A percentile compares a stretch with the other conserved stretches of the same genome.
Conservation (phyloP, 2,797 vertebrate species). For the Carduelis carduelis region DNA sequence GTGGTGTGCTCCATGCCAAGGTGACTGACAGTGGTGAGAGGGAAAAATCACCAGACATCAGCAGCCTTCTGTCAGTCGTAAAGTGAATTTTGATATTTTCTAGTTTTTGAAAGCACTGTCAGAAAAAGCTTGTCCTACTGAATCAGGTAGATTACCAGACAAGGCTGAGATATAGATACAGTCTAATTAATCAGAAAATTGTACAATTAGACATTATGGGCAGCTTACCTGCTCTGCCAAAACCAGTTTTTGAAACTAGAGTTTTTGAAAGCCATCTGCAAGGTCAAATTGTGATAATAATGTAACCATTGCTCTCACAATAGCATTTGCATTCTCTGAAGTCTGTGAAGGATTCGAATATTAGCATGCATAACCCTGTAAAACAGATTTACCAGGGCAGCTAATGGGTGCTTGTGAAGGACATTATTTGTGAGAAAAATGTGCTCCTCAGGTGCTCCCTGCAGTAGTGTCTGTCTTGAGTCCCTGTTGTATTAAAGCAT, state of each 20-base stretch:
- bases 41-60: neutral
- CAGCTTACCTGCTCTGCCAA: neutral
- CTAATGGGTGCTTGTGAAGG: neutral
- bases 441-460: neutral
- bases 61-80: neutral
- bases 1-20: neutral
- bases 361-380: neutral
- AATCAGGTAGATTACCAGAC: neutral
- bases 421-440: neutral
- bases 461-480: neutral
- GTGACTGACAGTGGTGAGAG: accelerated
- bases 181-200: neutral
- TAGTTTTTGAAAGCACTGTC: neutral
- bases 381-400: neutral
- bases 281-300: neutral
- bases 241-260: neutral
- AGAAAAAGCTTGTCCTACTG: neutral
- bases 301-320: neutral
- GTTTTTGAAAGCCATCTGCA: neutral
- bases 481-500: neutral
- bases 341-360: neutral
- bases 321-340: neutral
- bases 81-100: neutral
- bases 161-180: neutral
- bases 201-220: neutral